These are phyloP conservation scores for Echinometra lucunter DNA, from an alignment of 53 echinoderm and acorn worm species.

Conservation along the genomic window DNA sequence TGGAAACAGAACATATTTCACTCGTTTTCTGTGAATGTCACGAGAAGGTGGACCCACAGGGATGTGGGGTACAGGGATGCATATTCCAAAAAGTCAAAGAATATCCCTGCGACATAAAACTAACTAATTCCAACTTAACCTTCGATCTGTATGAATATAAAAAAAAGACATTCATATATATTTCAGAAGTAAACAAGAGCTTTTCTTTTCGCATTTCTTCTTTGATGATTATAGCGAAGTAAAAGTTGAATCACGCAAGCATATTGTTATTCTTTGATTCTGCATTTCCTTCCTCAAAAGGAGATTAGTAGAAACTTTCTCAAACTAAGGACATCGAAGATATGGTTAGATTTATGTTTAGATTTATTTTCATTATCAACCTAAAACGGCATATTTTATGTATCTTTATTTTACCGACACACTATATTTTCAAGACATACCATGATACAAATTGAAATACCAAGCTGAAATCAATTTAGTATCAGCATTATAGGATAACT, in stretches of 20 bases:
- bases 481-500: too few species aligned
- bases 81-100: background rate
- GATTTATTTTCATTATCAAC: too few species aligned
- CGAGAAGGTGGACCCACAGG: background rate
- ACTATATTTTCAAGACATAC: too few species aligned
- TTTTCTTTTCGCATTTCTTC: background rate
- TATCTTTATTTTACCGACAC: too few species aligned
- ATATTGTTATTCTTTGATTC: background rate
- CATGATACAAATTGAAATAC: too few species aligned
- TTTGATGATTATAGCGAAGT: background rate
- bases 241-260: background rate
- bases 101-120: background rate
- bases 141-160: background rate
- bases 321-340: too few species aligned
- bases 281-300: too few species aligned
- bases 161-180: background rate
- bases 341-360: too few species aligned
- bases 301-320: too few species aligned
- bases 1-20: slow-evolving; percentile 23
- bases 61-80: background rate
- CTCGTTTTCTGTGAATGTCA: background rate
- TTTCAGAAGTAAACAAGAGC: background rate
- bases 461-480: too few species aligned
- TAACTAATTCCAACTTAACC: background rate
- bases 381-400: too few species aligned